These are phyloP conservation scores for Syrmaticus mikado DNA, from an alignment of 2,113 vertebrate species.

Conservation along the genomic window DNA sequence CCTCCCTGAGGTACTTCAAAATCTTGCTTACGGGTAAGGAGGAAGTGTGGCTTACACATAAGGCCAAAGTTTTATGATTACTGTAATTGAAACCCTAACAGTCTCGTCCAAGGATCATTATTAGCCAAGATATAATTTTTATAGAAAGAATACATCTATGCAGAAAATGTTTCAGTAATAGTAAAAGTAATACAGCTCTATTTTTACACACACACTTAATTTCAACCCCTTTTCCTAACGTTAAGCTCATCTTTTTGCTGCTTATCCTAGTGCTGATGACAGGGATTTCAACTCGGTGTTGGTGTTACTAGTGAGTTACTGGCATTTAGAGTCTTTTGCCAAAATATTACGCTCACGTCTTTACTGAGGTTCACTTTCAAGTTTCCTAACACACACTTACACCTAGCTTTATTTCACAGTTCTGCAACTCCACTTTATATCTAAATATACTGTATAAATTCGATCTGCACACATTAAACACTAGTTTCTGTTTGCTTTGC, in stretches of 20 bases:
- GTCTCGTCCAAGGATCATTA: not conserved
- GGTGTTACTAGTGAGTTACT: rapidly evolving
- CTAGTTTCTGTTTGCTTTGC: not conserved
- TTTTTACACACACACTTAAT: not conserved
- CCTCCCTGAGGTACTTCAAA: not conserved
- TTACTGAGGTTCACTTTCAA: not conserved
- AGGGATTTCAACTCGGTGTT: not conserved
- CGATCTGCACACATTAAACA: not conserved
- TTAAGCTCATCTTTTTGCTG: not conserved
- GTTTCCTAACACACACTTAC: not conserved
- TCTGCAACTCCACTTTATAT: not conserved
- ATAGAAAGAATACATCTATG: not conserved
- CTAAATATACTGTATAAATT: not conserved
- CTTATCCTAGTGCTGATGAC: not conserved
- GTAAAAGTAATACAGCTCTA: not conserved
- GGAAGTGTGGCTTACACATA: not conserved
- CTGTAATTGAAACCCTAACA: not conserved
- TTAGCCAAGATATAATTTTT: not conserved
- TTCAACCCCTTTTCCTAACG: not conserved
- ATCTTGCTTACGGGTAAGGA: not conserved
- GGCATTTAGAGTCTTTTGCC: not conserved
- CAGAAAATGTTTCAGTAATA: not conserved
- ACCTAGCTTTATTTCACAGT: not conserved
- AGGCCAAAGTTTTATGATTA: not conserved
- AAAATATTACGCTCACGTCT: not conserved